Evolutionary conservation across 2,888 invertebrate genomes (phyloP), one percentile per base, ranked within the genome.

Genomic region (Trachelus tabidus): DNA sequence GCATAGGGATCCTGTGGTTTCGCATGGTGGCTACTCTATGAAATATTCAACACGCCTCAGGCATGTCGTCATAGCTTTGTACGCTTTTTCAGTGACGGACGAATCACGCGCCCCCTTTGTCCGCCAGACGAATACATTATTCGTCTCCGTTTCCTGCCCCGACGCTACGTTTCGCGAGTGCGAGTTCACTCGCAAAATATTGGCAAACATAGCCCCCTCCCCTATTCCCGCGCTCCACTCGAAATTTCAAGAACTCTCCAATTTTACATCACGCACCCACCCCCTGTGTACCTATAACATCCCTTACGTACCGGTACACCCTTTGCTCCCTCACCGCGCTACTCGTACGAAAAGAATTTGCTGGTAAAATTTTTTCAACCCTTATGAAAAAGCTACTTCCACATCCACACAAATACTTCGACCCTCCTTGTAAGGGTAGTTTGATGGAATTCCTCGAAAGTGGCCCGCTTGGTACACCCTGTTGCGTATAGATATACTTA

Each of bases 1-100:
- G 76, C 74, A 79, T 73, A 77, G 76, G 79, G 81, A 77, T 73
- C 77, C 80, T 75, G 82, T 82, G 84, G 84, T 85, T 87, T 85
- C 86, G 83, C 84, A 85, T 84, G 83, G 83, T 83, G 84, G 85
- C 85, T 85, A 85, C 83, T 87, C 86, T 82, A 90, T 89, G 89
- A 90, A 90, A 89, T 89, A 90, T 89, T 89, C 89, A 89, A 88
- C 87, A 84, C 81, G 87, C 88, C 88, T 85, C 83, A 82, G 84
- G 89, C 86, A 86, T 85, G 85, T 87, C 87, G 86, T 87, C 87
- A 86, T 87, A 84, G 85, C 88, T 88, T 87, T 87, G 84, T 79
- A 77, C 81, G 40, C 12, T 69, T n/a, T 34, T 31, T 31, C 71
- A 31, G 56, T 9, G 73, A 75, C 76, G 76, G 76, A 75, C 69